Evolutionary conservation across 2,113 vertebrate species (phyloP), one percentile per base, ranked within the genome.

Genomic region (Oriolus oriolus): DNA sequence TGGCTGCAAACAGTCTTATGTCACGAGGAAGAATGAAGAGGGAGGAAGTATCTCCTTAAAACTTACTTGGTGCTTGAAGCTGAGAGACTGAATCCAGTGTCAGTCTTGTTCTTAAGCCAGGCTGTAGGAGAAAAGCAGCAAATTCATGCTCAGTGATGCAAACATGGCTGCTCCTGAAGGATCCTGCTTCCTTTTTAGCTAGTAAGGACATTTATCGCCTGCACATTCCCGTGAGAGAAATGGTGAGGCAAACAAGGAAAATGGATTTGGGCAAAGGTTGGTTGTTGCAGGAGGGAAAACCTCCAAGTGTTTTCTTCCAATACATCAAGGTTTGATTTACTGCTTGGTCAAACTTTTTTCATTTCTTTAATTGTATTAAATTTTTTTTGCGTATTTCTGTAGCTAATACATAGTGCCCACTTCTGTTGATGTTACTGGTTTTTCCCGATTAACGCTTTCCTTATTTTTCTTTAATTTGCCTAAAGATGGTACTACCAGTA

Each of bases 401-500:
- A 96, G 97, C 97, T 97, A 96, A 96, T 97, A 94, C 90, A 83
- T 82, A 97, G 95, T 97, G 96, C 97, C 97, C 94, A 42, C 71
- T 97, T 97, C 96, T 98, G 87, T 89, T 97, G 59, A 91, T 98
- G 93, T 97, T 96, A 98, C 97, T 98, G 97, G 97, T 97, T 98
- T 90, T 98, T 98, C 98, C 98, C 98, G 99, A 96, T 98, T 98
- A 97, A 98, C 98, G 97, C 98, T 98, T 95, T 98, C 97, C 98
- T 98, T 98, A 98, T 97, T 98, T 96, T 93, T 91, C 97, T 98
- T 97, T 97, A 98, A 98, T 99, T 99, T 98, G 98, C 98, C 97
- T 98, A 99, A 99, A 99, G 99, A 99, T 97, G 99, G 99, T 98
- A 98, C 99, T 96, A 96, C 99, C 89, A 99, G 97, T 99, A 99